Evolutionary conservation across 2,797 vertebrate genomes (phyloP), one percentile per base, ranked within the genome.

Genomic region (Hydrophis major): DNA sequence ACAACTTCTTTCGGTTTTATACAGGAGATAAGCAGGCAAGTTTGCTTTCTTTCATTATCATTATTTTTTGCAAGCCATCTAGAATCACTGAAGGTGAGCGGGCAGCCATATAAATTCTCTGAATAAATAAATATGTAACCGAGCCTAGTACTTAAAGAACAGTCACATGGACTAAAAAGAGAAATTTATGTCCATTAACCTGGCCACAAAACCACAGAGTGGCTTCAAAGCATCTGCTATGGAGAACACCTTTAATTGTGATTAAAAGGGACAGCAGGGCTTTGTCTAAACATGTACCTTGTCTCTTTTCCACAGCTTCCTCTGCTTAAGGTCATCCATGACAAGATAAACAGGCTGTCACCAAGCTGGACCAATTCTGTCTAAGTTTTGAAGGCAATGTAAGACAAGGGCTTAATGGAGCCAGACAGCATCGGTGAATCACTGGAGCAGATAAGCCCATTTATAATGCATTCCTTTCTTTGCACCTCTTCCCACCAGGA

Each of bases 401-500:
- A 55, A 94, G 90, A 92, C 90, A n/a, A 0, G 0, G 25, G 61
- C 89, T 95, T 93, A 88, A 95, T 11, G 89, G 93, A 87, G 88
- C 92, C 87, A 42, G 93, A 60, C 13, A 4, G 63, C 4, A 2
- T 28, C 94, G 91, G 86, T n/a, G 96, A 95, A 93, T 94, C 92
- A 90, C 56, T 89, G 57, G 93, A 0, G 2, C 92, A 91, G 28
- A 91, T 83, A 93, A 61, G 55, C 42, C 93, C 61, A 93, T 92
- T 93, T 0, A 0, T 88, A 94, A 96, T 78, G 42, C 96, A 94
- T 96, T 94, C 94, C 83, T 69, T 69, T 93, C 16, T 69, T 93
- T 91, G 60, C 86, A 92, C 92, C 94, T 91, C 94, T 93, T 88
- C 94, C 92, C 93, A 83, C 93, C 93, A 93, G 94, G 93, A 96